Evolutionary conservation across 2,888 invertebrate species (phyloP).

Genomic region (Myopa testacea): DNA sequence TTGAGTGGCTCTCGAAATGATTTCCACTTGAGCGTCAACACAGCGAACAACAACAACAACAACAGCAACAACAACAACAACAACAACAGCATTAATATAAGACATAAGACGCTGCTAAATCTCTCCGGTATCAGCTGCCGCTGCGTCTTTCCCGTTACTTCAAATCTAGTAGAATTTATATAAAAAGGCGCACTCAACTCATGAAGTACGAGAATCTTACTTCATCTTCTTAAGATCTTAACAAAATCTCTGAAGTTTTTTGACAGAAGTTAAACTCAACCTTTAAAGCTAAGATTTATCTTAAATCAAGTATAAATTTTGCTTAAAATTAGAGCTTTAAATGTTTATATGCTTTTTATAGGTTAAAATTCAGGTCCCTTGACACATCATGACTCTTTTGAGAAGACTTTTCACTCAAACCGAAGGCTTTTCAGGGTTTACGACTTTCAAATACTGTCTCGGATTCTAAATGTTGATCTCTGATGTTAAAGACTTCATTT

Average conservation of each 20-base stretch:
- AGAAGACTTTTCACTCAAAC: too few species aligned
- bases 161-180: background rate
- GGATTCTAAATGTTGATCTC: too few species aligned
- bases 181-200: background rate
- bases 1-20: conserved; percentile 19
- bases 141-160: background rate
- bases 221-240: too few species aligned
- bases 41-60: background rate
- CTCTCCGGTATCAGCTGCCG: background rate
- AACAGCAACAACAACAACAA: background rate
- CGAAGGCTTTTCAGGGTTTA: too few species aligned
- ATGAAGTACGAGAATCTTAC: too few species aligned
- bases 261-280: too few species aligned
- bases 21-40: conserved; percentile 12
- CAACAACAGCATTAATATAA: too few species aligned
- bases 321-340: background rate
- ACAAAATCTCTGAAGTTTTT: too few species aligned
- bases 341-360: background rate
- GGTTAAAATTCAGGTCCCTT: background rate
- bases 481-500: too few species aligned
- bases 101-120: background rate
- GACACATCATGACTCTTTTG: too few species aligned
- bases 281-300: too few species aligned
- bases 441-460: too few species aligned
- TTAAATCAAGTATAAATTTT: background rate